phyloP scores from a whole-genome alignment of 2,113 vertebrate species.

The Pachyramphus minor region DNA sequence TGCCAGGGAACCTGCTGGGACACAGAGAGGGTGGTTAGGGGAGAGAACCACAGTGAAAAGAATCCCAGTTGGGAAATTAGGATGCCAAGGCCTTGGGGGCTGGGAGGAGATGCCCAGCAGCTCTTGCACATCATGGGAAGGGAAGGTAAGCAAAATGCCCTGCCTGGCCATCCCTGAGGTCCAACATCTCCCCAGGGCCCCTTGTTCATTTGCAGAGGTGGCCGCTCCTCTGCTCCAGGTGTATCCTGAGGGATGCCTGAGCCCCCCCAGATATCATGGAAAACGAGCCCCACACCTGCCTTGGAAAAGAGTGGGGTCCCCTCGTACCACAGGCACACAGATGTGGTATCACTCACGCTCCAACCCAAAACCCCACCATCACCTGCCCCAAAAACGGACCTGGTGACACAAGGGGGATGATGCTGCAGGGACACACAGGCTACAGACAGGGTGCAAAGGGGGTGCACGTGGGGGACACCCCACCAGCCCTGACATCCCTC shows the following conservation, averaged over 20 bases:
- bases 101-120: not conserved
- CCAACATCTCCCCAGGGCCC: not conserved
- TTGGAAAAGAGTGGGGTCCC: fast-evolving
- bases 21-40: fast-evolving
- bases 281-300: fast-evolving
- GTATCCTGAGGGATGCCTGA: not conserved
- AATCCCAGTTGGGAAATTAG: not conserved
- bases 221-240: fast-evolving
- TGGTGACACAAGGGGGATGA: fast-evolving
- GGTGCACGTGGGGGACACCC: fast-evolving
- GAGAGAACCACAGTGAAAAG: fast-evolving
- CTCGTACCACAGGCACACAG: fast-evolving
- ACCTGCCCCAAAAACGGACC: not conserved
- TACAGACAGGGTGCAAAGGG: fast-evolving
- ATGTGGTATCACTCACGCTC: fast-evolving
- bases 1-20: slow-evolving; percentile 81
- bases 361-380: fast-evolving
- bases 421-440: fast-evolving
- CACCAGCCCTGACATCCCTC: not conserved
- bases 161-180: fast-evolving
- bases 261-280: fast-evolving
- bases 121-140: fast-evolving
- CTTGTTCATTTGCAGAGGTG: not conserved
- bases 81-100: fast-evolving
- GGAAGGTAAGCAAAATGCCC: not conserved